Base-by-base conservation (phyloP, 2,888 invertebrate species). In the Perithous albicinctus region DNA sequence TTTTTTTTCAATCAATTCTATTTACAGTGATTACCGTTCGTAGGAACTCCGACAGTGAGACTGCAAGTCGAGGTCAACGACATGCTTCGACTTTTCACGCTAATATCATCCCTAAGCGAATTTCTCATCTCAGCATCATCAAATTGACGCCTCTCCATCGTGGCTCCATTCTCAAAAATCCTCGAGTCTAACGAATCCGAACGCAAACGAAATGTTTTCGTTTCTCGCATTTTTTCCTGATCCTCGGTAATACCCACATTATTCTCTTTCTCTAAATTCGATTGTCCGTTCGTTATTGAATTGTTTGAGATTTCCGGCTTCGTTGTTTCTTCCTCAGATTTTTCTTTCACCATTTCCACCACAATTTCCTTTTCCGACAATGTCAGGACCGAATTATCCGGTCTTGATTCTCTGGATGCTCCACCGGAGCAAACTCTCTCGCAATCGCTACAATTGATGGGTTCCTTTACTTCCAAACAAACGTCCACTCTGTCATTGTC, bases 61-160 rank as follows among this genome's bases (percentile, higher is more conserved):
- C 93, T 93, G 84, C 91, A 91, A 3, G 89, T 91, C 1, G 92
- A 93, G 2, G 90, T 92, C 64, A 92, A 82, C 0, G 92, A 92
- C 88, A 92, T 86, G 75, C 92, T 93, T 1, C 92, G 90, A 80
- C 91, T 92, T 63, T 91, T 92, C 8, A 89, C 72, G 46, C 89
- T 90, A 8, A 72, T 32, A 32, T 89, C 86, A 10, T 91, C 91
- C 48, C 82, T 86, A 8, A 78, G 85, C 1, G 86, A 78, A 61
- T 86, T 85, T 75, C 84, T 86, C 10, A 74, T 72, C 35, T 90
- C 88, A 10, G 86, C 88, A 6, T 90, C 88, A 59, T 93, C 93
- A 8, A 89, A 87, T 56, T 93, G 93, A 46, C 77, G 81, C 70
- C 48, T 67, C 79, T 85, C 82, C 38, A 59, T 61, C 1, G n/a